Base-by-base conservation (phyloP, 2,113 vertebrate species). In the Baryphthengus martii region DNA sequence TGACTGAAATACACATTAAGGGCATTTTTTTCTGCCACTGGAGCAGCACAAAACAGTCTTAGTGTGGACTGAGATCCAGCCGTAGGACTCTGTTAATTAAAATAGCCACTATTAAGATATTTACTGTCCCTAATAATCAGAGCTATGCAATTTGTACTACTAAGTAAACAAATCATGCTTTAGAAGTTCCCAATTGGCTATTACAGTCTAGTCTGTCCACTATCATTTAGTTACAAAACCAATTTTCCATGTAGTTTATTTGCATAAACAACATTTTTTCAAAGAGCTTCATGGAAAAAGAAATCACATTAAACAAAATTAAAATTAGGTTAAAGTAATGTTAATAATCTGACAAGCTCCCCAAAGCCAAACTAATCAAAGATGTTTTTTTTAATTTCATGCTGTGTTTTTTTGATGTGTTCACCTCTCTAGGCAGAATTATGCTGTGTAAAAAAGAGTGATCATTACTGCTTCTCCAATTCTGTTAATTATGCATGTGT, bases 211-310 rank as follows among this genome's bases (percentile, higher is more conserved):
- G 85, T 88, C 91, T 95, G 92, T 93, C 93, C 74, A 70, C 90
- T 92, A 92, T 93, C 92, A 96, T 96, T 90, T 95, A 96, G 90
- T 90, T 94, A 80, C 81, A 97, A 95, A 96, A 65, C 82, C 88
- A 93, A 95, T 96, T 96, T 94, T 95, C 93, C 90, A 61, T 93
- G 95, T 93, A 94, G 82, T 86, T 95, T 96, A 96, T 97, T 95
- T 96, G 93, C 95, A 96, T 93, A 94, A 96, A 94, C 82, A 95
- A 93, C 84, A 74, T 92, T 73, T 76, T 94, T 95, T 92, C 85
- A 90, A 90, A 97, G 92, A 89, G 73, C 63, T 95, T 81, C 68
- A 71, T 73, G 67, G 92, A 95, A 92, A 79, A 93, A 92, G 85
- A 96, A 96, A 97, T 86, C 75, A 78, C 82, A 95, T 95, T 92